Evolutionary conservation across 2,888 invertebrate genomes (phyloP).

Genomic region (Drosophila tripunctata): DNA sequence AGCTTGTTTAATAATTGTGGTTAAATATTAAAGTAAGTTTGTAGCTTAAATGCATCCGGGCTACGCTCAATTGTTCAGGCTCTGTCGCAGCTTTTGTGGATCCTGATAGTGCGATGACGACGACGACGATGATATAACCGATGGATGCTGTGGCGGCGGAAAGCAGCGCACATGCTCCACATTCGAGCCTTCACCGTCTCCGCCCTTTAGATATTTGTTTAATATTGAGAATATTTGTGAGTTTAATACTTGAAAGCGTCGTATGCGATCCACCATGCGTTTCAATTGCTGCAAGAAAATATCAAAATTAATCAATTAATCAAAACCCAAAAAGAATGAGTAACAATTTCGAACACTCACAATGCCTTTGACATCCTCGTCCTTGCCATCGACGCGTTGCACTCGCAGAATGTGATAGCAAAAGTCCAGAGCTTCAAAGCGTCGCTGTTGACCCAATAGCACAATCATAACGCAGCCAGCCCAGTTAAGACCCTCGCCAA

Average conservation of each 20-base stretch:
- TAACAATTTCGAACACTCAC: slow-evolving; percentile 88
- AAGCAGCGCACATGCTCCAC: slow-evolving; percentile 99
- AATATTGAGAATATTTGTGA: slow-evolving; percentile 98
- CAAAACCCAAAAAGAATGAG: too few species aligned
- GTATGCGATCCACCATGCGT: slow-evolving; percentile 98
- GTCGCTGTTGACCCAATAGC: slow-evolving; percentile 95
- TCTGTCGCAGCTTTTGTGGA: slow-evolving; percentile 86
- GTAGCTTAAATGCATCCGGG: slow-evolving; percentile 53
- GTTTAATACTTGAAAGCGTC: slow-evolving; percentile 98
- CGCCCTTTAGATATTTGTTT: slow-evolving; percentile 96
- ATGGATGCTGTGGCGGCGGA: slow-evolving; percentile 95
- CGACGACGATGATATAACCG: slow-evolving; percentile 85
- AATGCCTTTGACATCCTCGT: slow-evolving; percentile 96
- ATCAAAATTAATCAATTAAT: slow-evolving; percentile 1
- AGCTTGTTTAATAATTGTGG: slow-evolving; percentile 39
- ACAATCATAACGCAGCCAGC: slow-evolving; percentile 98
- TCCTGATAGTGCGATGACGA: slow-evolving; percentile 86
- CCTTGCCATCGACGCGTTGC: slow-evolving; percentile 97
- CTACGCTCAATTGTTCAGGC: slow-evolving; percentile 80
- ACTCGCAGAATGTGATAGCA: slow-evolving; percentile 98
- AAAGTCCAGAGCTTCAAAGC: slow-evolving; percentile 99
- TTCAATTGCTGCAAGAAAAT: slow-evolving; percentile 90
- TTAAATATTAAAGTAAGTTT: slow-evolving; percentile 48
- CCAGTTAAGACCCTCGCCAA: slow-evolving; percentile 99
- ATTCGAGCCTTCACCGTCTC: slow-evolving; percentile 91